phyloP scores from a whole-genome alignment of 1,140 invertebrate genomes.

The Lepidurus arcticus region DNA sequence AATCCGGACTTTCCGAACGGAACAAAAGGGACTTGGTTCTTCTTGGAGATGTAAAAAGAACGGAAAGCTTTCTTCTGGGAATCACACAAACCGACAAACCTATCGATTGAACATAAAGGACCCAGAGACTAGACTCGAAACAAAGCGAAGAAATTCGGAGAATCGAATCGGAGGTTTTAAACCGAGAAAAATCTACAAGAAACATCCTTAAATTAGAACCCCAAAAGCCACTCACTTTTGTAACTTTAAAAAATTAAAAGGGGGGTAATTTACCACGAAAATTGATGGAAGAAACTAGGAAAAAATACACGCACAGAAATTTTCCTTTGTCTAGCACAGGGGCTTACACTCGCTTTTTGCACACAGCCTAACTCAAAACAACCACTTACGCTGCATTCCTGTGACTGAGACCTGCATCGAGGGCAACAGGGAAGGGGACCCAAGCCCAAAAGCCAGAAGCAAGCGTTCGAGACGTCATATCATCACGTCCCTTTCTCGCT shows the following conservation, averaged over 20 bases:
- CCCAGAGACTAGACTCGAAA: conserved; percentile 8
- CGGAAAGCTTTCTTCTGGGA: background rate
- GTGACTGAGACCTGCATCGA: background rate
- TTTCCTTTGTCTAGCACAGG: conserved; percentile 2
- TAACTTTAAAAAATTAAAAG: background rate
- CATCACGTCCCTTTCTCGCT: background rate
- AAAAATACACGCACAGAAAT: background rate
- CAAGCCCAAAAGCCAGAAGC: background rate
- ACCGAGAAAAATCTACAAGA: conserved; percentile 7
- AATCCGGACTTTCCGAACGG: background rate
- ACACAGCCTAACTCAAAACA: background rate
- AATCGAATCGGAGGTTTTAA: background rate
- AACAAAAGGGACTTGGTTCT: background rate
- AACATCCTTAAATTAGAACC: background rate
- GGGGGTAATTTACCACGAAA: background rate
- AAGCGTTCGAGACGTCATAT: background rate
- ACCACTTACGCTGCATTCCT: background rate
- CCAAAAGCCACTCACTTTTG: background rate
- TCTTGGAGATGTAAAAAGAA: background rate
- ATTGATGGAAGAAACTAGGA: background rate
- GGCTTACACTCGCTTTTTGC: background rate
- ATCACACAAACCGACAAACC: background rate
- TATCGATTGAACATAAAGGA: background rate
- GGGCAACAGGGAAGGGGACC: background rate
- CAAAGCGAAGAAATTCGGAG: background rate